Conservation (phyloP, 2,888 invertebrate genomes). For the Acleris literana region DNA sequence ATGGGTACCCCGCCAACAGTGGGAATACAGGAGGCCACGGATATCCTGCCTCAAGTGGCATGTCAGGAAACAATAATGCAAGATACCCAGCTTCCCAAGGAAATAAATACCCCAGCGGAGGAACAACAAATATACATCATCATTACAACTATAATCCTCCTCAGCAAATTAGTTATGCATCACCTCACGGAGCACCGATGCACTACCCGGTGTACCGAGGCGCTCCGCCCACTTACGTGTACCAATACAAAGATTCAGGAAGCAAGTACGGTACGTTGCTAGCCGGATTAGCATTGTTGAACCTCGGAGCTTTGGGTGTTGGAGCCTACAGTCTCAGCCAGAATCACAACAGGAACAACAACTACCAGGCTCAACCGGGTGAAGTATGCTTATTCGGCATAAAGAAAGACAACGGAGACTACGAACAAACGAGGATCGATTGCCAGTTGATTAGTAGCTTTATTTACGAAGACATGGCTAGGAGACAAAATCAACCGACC, state of each 20-base stretch:
- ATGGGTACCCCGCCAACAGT: not conserved
- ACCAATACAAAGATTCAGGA: conserved; percentile 40
- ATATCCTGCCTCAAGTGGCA: conserved; percentile 34
- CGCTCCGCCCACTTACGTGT: conserved; percentile 40
- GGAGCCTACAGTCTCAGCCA: conserved; percentile 30
- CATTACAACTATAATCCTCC: conserved; percentile 42
- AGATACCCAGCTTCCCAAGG: not conserved
- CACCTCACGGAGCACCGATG: conserved; percentile 37
- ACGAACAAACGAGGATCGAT: conserved; percentile 41
- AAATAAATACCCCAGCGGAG: conserved; percentile 13
- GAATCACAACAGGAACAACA: conserved; percentile 15
- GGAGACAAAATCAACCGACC: conserved; percentile 18
- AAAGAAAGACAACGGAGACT: conserved; percentile 41
- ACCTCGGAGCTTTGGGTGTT: conserved; percentile 39
- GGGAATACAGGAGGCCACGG: conserved; percentile 17
- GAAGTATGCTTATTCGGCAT: conserved; percentile 41
- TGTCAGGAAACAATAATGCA: conserved; percentile 21
- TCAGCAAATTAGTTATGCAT: conserved; percentile 40
- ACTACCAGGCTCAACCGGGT: conserved; percentile 38
- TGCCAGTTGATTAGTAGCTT: conserved; percentile 41
- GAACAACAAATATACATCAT: conserved; percentile 37
- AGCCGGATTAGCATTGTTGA: conserved; percentile 41
- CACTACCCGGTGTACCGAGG: conserved; percentile 41
- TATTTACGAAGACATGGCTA: conserved; percentile 38
- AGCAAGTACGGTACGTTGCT: conserved; percentile 41